phyloP scores from a whole-genome alignment of 2,888 invertebrate species.

The Philopedon plagiatum region DNA sequence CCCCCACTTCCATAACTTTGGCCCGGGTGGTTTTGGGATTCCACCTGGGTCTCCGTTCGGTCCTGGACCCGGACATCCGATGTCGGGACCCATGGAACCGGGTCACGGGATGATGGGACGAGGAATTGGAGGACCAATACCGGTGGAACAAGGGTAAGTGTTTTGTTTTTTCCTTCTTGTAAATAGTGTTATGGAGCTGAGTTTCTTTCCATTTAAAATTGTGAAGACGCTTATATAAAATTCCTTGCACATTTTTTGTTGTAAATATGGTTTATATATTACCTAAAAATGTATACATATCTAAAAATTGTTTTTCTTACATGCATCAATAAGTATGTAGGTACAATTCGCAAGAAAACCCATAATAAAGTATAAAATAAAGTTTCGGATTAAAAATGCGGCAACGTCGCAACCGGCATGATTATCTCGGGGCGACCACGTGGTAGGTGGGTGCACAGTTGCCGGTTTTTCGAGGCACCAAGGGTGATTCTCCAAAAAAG shows the following conservation, averaged over 20 bases:
- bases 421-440: conserved; percentile 45
- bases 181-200: not conserved
- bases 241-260: too few relatives aligned
- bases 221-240: too few relatives aligned
- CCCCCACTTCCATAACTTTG: conserved; percentile 77
- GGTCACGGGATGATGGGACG: conserved; percentile 74
- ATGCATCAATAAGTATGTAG: too few relatives aligned
- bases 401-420: conserved; percentile 45
- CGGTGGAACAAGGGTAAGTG: conserved; percentile 84
- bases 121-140: conserved; percentile 80
- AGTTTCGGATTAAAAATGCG: conserved; percentile 16
- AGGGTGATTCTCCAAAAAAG: conserved; percentile 30
- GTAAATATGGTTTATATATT: too few relatives aligned
- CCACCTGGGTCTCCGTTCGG: conserved; percentile 81
- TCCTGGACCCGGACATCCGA: conserved; percentile 75
- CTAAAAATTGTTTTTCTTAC: too few relatives aligned
- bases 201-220: not conserved
- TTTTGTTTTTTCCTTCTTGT: not conserved
- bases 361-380: not conserved
- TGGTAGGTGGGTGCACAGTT: conserved; percentile 38
- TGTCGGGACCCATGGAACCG: conserved; percentile 76
- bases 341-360: too few relatives aligned
- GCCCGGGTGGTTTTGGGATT: conserved; percentile 77
- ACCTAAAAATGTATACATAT: too few relatives aligned
- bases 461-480: conserved; percentile 7